Percentiles rank a stretch among this genome's conserved stretches.
phyloP scores from a whole-genome alignment of 2,797 vertebrate genomes.

The Syngnathus rostellatus region DNA sequence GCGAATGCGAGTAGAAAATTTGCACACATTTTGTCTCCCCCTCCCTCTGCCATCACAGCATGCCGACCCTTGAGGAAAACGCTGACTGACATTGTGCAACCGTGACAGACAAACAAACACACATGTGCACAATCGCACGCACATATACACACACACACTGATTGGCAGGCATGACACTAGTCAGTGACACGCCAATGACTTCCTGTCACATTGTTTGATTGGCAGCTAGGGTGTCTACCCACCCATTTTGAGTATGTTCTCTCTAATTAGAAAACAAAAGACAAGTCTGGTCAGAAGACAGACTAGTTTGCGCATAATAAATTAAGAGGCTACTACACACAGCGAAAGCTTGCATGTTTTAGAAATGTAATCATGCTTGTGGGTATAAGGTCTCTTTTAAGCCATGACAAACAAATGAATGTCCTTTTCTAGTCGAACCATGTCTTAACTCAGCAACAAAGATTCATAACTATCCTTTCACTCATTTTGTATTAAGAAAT shows the following conservation, averaged over 20 bases:
- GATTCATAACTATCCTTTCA: too few relatives aligned
- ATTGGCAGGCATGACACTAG: conserved; percentile 55
- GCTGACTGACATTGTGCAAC: conserved; percentile 34
- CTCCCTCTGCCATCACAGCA: conserved; percentile 23
- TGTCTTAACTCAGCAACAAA: too few relatives aligned
- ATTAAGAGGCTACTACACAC: background rate
- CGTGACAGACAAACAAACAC: conserved; percentile 10
- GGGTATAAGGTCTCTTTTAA: background rate
- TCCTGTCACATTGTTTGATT: conserved; percentile 56
- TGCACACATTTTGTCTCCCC: conserved; percentile 38
- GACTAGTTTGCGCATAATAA: background rate
- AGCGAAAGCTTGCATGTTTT: background rate
- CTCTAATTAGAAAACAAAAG: conserved; percentile 59
- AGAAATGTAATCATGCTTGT: background rate
- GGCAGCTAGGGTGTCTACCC: conserved; percentile 43
- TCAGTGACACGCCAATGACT: conserved; percentile 62
- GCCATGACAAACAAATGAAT: too few relatives aligned
- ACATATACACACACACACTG: conserved; percentile 17
- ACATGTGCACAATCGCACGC: conserved; percentile 1
- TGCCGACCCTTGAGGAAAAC: conserved; percentile 29
- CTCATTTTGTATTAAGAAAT: too few relatives aligned
- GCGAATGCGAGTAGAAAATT: conserved; percentile 18
- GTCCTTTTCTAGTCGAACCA: too few relatives aligned
- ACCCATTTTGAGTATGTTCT: conserved; percentile 37
- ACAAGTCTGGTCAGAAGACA: conserved; percentile 31